Evolutionary conservation across 1,140 invertebrate species (phyloP).

Genomic region (Steinernema feltiae): DNA sequence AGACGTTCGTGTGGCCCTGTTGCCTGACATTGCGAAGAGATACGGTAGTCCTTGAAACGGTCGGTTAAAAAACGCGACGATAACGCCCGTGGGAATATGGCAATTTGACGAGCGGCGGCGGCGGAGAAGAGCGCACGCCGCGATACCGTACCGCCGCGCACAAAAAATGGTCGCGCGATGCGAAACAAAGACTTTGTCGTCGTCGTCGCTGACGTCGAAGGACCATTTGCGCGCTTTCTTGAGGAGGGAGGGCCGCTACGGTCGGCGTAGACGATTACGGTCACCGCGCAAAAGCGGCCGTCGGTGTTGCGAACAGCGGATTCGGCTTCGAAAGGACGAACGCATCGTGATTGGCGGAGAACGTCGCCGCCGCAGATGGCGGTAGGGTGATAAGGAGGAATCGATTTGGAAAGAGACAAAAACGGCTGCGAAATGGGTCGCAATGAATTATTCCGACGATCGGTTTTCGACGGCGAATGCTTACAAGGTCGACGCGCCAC

Average conservation of each 20-base stretch:
- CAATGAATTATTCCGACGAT: neutral
- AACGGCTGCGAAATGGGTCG: slow-evolving; percentile 10
- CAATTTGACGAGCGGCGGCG: slow-evolving; percentile 7
- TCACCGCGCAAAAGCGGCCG: too few relatives aligned
- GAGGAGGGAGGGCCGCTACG: too few relatives aligned
- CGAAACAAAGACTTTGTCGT: slow-evolving; percentile 1
- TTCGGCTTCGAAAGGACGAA: too few relatives aligned
- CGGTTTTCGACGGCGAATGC: neutral
- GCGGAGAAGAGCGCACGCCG: too few relatives aligned
- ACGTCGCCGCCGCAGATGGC: neutral
- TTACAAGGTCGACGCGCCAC: neutral
- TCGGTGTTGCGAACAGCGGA: too few relatives aligned
- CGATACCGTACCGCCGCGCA: neutral
- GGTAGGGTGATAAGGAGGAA: neutral
- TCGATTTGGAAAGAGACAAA: slow-evolving; percentile 4
- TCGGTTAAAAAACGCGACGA: neutral
- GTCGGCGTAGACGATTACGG: too few relatives aligned
- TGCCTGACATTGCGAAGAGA: neutral
- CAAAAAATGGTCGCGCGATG: slow-evolving; percentile 3
- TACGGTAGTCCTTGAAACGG: neutral
- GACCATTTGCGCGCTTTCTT: neutral
- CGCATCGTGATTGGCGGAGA: neutral
- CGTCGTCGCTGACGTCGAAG: neutral
- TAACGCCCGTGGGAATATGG: slow-evolving; percentile 9
- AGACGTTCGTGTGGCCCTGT: too few relatives aligned